These are phyloP conservation scores for Muntiacus muntjak DNA, from an alignment of 2,113 vertebrate genomes.

Conservation along the genomic window DNA sequence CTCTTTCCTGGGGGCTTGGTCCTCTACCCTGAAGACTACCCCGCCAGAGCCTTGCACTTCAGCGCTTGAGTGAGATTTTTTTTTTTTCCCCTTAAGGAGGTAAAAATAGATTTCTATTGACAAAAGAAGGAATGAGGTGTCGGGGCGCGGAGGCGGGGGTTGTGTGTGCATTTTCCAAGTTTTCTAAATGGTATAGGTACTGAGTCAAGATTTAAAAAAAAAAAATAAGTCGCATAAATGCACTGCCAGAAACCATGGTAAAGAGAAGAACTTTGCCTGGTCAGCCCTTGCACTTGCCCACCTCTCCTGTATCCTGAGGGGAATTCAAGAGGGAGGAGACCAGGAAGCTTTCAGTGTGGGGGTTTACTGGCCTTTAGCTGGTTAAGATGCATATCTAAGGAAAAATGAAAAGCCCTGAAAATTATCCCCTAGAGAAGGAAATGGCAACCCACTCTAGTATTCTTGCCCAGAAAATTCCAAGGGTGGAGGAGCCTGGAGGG, in stretches of 20 bases:
- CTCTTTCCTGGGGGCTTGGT: too few relatives aligned
- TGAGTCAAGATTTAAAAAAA: background rate
- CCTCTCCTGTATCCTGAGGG: background rate
- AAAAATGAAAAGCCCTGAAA: background rate
- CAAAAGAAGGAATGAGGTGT: background rate
- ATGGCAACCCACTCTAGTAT: background rate
- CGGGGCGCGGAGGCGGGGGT: background rate
- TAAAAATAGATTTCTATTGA: background rate
- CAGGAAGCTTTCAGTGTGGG: background rate
- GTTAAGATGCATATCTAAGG: background rate
- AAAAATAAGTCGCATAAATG: background rate
- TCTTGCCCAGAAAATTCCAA: background rate
- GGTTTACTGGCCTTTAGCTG: background rate
- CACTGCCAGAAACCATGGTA: background rate
- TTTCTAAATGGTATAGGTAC: background rate
- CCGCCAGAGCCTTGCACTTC: background rate
- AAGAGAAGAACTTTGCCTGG: background rate
- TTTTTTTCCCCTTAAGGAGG: background rate
- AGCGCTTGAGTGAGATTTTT: background rate
- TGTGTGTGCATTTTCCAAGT: background rate
- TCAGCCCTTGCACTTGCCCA: background rate
- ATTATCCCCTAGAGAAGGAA: background rate
- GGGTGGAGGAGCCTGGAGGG: background rate
- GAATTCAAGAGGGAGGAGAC: background rate
- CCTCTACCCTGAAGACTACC: background rate